phyloP scores from a whole-genome alignment of 2,888 invertebrate species.

The Drosophila mulleri region DNA sequence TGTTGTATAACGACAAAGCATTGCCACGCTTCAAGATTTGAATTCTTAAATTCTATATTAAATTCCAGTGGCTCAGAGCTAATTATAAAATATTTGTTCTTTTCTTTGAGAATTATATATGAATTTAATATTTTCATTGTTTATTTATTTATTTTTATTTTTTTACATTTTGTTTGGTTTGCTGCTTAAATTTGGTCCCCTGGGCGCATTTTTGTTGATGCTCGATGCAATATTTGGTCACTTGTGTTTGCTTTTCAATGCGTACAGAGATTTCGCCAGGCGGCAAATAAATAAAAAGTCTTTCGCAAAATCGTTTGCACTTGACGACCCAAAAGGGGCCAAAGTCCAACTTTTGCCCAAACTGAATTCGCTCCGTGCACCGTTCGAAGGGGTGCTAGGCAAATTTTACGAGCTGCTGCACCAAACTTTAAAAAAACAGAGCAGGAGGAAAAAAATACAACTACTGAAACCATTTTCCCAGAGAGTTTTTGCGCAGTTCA shows the following conservation, averaged over 20 bases:
- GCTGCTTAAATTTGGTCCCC: slow-evolving; percentile 5
- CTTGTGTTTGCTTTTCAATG: slow-evolving; percentile 35
- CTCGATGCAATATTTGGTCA: slow-evolving; percentile 47
- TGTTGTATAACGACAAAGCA: background rate
- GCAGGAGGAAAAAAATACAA: background rate
- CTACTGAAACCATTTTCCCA: slow-evolving; percentile 24
- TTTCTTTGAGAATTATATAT: background rate
- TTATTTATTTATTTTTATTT: background rate
- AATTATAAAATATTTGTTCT: slow-evolving; percentile 46
- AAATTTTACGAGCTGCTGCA: slow-evolving; percentile 56
- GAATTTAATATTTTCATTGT: slow-evolving; percentile 18
- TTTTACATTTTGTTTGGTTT: background rate
- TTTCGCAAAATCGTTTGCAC: slow-evolving; percentile 66
- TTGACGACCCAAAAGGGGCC: slow-evolving; percentile 32
- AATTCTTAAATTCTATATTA: background rate
- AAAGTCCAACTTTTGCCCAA: slow-evolving; percentile 45
- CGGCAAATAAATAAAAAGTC: slow-evolving; percentile 72
- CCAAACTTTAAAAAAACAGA: slow-evolving; percentile 21
- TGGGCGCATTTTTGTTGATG: slow-evolving; percentile 19
- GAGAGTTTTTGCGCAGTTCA: slow-evolving; percentile 21
- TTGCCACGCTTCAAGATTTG: background rate
- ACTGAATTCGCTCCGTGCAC: too few relatives aligned
- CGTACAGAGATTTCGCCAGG: slow-evolving; percentile 59
- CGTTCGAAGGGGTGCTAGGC: slow-evolving; percentile 32
- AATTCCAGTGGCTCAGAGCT: slow-evolving; percentile 11